These are phyloP conservation scores for Coptodon bakossiorum DNA, from an alignment of 2,113 vertebrate species.

Conservation along the genomic window DNA sequence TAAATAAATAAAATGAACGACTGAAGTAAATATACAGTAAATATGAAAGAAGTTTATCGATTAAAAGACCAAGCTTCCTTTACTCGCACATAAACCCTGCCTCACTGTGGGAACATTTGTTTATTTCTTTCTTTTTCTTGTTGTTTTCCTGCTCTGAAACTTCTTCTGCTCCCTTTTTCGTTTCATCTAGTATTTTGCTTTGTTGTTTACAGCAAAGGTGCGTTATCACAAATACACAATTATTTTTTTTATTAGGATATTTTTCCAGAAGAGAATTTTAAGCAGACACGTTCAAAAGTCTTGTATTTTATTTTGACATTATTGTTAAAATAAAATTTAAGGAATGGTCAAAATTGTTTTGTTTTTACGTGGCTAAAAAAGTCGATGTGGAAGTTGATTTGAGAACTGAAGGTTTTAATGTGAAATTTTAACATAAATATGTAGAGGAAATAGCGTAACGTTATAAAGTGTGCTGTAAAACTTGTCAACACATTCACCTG, in stretches of 20 bases:
- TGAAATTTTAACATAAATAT: neutral
- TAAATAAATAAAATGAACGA: neutral
- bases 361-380: neutral
- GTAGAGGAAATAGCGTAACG: rapidly evolving
- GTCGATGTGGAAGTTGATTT: neutral
- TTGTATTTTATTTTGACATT: neutral
- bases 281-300: neutral
- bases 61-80: neutral
- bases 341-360: neutral
- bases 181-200: neutral
- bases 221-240: neutral
- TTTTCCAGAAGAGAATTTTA: neutral
- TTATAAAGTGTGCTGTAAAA: neutral
- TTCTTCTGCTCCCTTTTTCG: neutral
- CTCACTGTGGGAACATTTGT: rapidly evolving
- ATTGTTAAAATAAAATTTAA: neutral
- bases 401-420: neutral
- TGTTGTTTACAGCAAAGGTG: neutral
- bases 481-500: neutral
- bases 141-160: neutral
- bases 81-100: neutral
- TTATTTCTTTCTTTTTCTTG: neutral
- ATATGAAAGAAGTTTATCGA: neutral
- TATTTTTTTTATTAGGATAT: neutral
- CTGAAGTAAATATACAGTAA: neutral